phyloP scores from a whole-genome alignment of 2,797 vertebrate species.

The Rhodeus uyekii region DNA sequence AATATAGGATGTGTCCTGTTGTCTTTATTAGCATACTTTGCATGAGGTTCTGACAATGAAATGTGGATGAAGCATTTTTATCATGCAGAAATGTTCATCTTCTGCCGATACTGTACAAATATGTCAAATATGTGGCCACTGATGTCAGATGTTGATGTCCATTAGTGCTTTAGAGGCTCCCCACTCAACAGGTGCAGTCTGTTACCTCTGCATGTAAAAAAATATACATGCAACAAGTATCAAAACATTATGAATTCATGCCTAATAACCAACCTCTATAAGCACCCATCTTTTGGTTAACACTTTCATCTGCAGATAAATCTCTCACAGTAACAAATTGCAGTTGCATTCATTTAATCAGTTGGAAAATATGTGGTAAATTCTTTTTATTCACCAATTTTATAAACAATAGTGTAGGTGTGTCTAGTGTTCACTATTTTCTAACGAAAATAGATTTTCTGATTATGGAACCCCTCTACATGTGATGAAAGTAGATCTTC shows the following conservation, averaged over 20 bases:
- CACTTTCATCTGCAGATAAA: constrained; percentile 1
- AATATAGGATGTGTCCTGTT: neutral
- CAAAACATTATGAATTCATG: neutral
- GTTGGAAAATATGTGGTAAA: neutral
- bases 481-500: neutral
- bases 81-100: neutral
- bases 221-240: neutral
- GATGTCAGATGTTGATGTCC: constrained; percentile 3
- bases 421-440: neutral
- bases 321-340: neutral
- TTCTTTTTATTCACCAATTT: neutral
- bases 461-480: neutral
- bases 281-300: neutral
- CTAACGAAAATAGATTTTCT: neutral
- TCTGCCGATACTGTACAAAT: neutral
- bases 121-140: neutral
- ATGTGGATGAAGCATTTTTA: neutral
- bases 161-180: neutral
- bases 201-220: neutral
- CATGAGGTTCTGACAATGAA: neutral
- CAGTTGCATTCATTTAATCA: neutral
- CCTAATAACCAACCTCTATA: neutral
- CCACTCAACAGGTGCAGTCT: neutral
- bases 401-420: neutral
- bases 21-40: neutral